Conservation (phyloP, 2,888 invertebrate genomes). For the Diploptera punctata region DNA sequence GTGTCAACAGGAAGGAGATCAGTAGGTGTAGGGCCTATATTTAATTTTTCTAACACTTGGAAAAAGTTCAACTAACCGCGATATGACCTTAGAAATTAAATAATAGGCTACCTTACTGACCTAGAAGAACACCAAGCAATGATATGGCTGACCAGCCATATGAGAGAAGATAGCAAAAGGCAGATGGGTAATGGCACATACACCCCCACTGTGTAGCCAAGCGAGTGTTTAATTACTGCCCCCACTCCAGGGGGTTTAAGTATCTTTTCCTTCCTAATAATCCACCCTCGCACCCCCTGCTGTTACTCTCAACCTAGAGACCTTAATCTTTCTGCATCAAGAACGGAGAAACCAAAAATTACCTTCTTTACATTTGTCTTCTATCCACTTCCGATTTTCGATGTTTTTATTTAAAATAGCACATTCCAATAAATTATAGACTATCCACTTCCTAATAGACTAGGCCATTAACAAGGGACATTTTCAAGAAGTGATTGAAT, state of each 20-base stretch:
- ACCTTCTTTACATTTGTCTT: constrained; percentile 6
- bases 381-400: neutral
- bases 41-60: too few relatives aligned
- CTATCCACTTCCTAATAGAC: too few relatives aligned
- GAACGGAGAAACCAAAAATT: neutral
- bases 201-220: neutral
- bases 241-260: neutral
- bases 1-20: too few relatives aligned
- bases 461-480: too few relatives aligned
- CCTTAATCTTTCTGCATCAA: constrained; percentile 12
- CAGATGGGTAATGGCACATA: neutral
- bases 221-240: constrained; percentile 4
- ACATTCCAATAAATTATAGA: too few relatives aligned
- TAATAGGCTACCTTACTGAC: neutral
- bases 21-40: too few relatives aligned
- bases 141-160: neutral
- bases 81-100: too few relatives aligned
- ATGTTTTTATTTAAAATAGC: too few relatives aligned
- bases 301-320: neutral
- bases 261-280: constrained; percentile 5
- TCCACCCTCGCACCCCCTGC: neutral
- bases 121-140: neutral
- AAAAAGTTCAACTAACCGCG: too few relatives aligned
- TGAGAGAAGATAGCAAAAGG: neutral
- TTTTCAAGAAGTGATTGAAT: too few relatives aligned